These are phyloP conservation scores for Neotoxoptera formosana DNA, from an alignment of 1,140 invertebrate genomes.

Conservation along the genomic window DNA sequence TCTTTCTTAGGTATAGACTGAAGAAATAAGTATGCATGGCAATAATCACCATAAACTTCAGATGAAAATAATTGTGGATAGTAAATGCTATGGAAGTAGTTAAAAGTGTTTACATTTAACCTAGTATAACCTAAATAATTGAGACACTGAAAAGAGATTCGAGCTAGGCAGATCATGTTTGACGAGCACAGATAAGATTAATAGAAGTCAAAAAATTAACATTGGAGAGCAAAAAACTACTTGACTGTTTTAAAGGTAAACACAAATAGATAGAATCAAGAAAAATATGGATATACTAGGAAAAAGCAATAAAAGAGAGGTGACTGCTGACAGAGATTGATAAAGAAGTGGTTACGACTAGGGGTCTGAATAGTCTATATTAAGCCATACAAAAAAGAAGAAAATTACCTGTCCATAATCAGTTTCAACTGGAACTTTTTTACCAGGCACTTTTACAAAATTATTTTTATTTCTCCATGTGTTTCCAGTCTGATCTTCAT, in stretches of 20 bases:
- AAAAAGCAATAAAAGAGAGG: neutral
- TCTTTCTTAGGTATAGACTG: no score
- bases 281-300: neutral
- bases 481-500: slow-evolving; percentile 88
- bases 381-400: neutral
- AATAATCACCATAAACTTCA: neutral
- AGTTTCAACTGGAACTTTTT: slow-evolving; percentile 89
- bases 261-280: neutral
- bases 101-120: no score
- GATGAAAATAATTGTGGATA: neutral
- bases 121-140: no score
- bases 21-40: neutral
- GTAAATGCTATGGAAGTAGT: no score
- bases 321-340: neutral
- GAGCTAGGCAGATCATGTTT: no score
- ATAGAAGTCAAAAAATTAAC: neutral
- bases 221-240: neutral
- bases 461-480: slow-evolving; percentile 72
- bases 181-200: neutral
- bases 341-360: neutral
- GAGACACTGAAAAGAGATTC: no score
- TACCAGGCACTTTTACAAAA: slow-evolving; percentile 83
- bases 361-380: neutral
- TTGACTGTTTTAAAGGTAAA: neutral
- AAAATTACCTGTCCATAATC: slow-evolving; percentile 75